A percentile compares a stretch with the other conserved stretches of the same genome.
phyloP scores from a whole-genome alignment of 2,888 invertebrate genomes.

The Neelides folsomi region DNA sequence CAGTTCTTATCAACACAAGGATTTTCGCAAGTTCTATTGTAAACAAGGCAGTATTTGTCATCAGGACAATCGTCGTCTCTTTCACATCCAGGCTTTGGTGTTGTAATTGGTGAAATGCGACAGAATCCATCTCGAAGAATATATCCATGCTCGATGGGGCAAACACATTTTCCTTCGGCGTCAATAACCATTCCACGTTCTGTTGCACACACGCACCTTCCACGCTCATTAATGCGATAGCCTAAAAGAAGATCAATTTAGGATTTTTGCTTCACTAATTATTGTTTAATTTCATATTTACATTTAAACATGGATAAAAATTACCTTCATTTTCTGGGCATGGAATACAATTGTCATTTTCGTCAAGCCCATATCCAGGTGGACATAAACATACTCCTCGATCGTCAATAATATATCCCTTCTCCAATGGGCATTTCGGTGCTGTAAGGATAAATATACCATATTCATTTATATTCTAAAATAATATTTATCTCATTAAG shows the following conservation, averaged over 20 bases:
- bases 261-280: neutral
- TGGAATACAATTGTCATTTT: conserved; percentile 61
- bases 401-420: conserved; percentile 52
- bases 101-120: conserved; percentile 9
- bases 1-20: conserved; percentile 64
- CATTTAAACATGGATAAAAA: too few relatives aligned
- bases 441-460: conserved; percentile 39
- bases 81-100: conserved; percentile 46
- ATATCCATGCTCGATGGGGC: conserved; percentile 56
- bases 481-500: neutral
- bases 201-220: conserved; percentile 67
- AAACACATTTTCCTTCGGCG: conserved; percentile 61
- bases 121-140: conserved; percentile 37
- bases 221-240: conserved; percentile 58
- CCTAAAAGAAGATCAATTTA: conserved; percentile 39
- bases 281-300: too few relatives aligned
- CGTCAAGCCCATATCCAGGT: conserved; percentile 59
- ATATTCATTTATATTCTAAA: too few relatives aligned
- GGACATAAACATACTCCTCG: conserved; percentile 61
- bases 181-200: conserved; percentile 64
- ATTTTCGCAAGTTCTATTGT: conserved; percentile 59
- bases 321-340: conserved; percentile 50
- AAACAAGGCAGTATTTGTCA: conserved; percentile 56
- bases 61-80: conserved; percentile 53
- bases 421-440: conserved; percentile 51